Conservation (phyloP, 2,797 vertebrate species). For the Chelonia mydas region DNA sequence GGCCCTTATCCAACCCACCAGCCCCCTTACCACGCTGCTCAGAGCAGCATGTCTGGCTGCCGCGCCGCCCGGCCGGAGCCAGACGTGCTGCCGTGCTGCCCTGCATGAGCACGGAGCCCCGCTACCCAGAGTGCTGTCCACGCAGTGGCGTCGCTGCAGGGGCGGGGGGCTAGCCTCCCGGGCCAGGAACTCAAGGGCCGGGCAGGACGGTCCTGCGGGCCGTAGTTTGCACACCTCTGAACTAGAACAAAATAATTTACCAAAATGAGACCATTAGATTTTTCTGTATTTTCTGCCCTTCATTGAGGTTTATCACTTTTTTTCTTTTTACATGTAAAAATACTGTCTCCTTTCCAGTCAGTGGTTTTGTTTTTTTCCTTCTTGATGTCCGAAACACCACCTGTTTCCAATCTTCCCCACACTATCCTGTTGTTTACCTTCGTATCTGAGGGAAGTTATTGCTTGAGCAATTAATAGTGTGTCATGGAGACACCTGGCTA, state of each 20-base stretch:
- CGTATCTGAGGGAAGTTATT: not conserved
- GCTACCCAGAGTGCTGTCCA: too few relatives aligned
- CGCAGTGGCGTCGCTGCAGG: too few relatives aligned
- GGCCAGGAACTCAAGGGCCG: too few relatives aligned
- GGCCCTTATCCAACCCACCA: too few relatives aligned
- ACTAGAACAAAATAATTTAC: not conserved
- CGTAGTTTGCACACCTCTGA: too few relatives aligned
- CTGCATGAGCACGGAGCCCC: too few relatives aligned
- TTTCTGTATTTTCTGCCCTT: not conserved
- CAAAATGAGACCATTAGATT: not conserved
- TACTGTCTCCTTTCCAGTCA: not conserved
- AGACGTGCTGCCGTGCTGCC: too few relatives aligned
- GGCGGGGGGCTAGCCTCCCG: too few relatives aligned
- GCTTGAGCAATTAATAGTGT: not conserved
- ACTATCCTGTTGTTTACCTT: not conserved
- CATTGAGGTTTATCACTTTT: not conserved
- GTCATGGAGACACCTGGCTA: constrained; percentile 8
- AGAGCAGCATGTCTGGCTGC: too few relatives aligned
- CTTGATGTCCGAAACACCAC: not conserved
- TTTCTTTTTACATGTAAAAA: not conserved
- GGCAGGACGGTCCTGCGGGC: too few relatives aligned
- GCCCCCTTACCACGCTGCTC: too few relatives aligned
- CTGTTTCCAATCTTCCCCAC: not conserved
- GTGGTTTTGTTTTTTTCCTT: not conserved
- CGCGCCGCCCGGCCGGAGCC: too few relatives aligned